Base-by-base conservation (phyloP, 2,888 invertebrate species). In the Zele albiditarsus region DNA sequence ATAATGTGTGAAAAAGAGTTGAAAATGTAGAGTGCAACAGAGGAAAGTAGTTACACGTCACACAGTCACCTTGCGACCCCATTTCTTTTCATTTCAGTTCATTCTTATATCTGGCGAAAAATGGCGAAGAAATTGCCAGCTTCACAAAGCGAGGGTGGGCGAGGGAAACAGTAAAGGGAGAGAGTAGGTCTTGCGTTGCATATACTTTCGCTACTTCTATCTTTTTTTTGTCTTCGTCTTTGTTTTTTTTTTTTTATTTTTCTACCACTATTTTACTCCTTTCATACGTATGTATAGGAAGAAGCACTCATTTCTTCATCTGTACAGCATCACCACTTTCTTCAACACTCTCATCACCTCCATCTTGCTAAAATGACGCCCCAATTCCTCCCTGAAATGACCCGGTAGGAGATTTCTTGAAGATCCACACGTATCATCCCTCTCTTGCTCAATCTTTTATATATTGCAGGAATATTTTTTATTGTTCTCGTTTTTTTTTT, bases 81-180 rank as follows among this genome's bases (percentile, higher is more conserved):
- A 69, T 65, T 74, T 69, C 53, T 74, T 70, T 70, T 70, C 62
- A 74, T 70, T 28, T 33, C 25, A 38, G 33, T 57, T 42, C 57
- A 70, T 74, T 74, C 65, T 74, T 70, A 53, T 53, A 74, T 70
- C 70, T 33, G 31, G 49, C 23, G 53, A 63, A 70, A 70, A 74
- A 74, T 74, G 53, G 70, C 62, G 42, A 63, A 49, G 69, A 53
- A 70, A 74, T 74, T 63, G 27, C 77, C 73, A 57, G 23, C 53
- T 53, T 4, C 8, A 53, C 53, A 53, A 53, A 53, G 53, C 6
- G 6, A 53, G 2, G 20, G 6, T 8, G 20, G 8, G 49, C 1
- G 20, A 53, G 20, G n/a, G 4, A 20, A 53, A 20, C 8, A n/a
- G 6, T n/a, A 20, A 20, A 20, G 53, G n/a, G 8, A 53, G 53